A percentile compares a stretch with the other conserved stretches of the same genome.
phyloP scores from a whole-genome alignment of 2,113 vertebrate species.

The Pomatorhinus ruficollis region DNA sequence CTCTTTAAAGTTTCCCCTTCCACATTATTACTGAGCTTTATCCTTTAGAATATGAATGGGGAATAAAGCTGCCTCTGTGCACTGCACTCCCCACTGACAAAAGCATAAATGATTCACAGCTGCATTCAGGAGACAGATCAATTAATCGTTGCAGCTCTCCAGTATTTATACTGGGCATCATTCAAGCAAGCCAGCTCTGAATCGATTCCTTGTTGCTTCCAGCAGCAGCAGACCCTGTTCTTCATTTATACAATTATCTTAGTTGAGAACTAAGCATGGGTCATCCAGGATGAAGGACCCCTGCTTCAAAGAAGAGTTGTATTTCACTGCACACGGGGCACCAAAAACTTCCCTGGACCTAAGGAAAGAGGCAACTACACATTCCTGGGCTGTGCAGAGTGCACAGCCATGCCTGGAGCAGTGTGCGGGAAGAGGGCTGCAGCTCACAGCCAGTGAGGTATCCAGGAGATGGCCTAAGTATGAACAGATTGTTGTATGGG shows the following conservation, averaged over 20 bases:
- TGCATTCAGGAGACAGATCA: constrained; percentile 52
- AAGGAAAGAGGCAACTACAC: neutral
- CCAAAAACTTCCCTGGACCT: neutral
- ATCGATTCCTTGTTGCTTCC: constrained; percentile 25
- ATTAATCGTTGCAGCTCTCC: constrained; percentile 63
- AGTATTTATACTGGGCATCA: constrained; percentile 62
- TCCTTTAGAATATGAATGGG: constrained; percentile 25
- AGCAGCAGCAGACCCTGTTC: constrained; percentile 49
- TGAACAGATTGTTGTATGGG: neutral
- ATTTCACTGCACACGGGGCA: neutral
- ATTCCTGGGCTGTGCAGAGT: neutral
- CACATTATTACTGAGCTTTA: constrained; percentile 6
- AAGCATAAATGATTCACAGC: constrained; percentile 58
- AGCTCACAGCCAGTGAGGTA: neutral
- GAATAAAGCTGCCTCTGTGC: neutral
- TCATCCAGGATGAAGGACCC: constrained; percentile 4
- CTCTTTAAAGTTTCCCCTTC: neutral
- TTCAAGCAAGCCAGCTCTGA: constrained; percentile 43
- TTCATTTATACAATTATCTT: constrained; percentile 61
- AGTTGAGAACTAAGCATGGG: constrained; percentile 4
- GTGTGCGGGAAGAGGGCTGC: neutral
- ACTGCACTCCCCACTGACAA: constrained; percentile 45
- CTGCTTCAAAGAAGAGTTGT: neutral
- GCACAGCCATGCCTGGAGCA: neutral
- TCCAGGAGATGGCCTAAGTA: neutral